These are phyloP conservation scores for Dunckerocampus dactyliophorus DNA, from an alignment of 2,113 vertebrate species.

Conservation along the genomic window DNA sequence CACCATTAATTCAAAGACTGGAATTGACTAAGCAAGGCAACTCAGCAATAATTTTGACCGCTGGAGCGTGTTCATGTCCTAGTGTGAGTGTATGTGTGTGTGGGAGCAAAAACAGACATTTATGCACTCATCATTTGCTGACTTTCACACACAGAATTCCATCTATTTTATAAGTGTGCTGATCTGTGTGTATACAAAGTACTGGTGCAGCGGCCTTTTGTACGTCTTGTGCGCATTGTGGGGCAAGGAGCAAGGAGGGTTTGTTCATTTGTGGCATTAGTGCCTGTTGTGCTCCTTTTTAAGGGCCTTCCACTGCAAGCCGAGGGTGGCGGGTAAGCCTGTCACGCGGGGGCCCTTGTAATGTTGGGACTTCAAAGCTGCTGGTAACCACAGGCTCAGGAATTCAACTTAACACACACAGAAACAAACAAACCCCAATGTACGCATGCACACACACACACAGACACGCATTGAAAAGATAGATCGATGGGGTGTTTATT, in stretches of 20 bases:
- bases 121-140: background rate
- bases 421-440: background rate
- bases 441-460: slow-evolving; percentile 4
- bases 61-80: background rate
- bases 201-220: background rate
- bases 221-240: slow-evolving; percentile 10
- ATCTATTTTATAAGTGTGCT: too few species aligned
- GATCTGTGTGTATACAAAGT: background rate
- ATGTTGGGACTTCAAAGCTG: slow-evolving; percentile 71
- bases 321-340: slow-evolving; percentile 51
- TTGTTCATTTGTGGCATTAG: slow-evolving; percentile 61
- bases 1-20: slow-evolving; percentile 37
- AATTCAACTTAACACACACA: slow-evolving; percentile 62
- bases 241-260: slow-evolving; percentile 39
- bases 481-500: slow-evolving; percentile 52
- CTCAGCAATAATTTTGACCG: slow-evolving; percentile 24
- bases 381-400: slow-evolving; percentile 71
- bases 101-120: background rate
- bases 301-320: slow-evolving; percentile 55
- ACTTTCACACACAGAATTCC: too few species aligned
- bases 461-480: slow-evolving; percentile 2
- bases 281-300: slow-evolving; percentile 72
- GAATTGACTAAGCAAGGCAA: slow-evolving; percentile 42
- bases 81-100: background rate
- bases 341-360: slow-evolving; percentile 50